These are phyloP conservation scores for Pentalonia nigronervosa DNA, from an alignment of 1,140 invertebrate species.

Conservation along the genomic window DNA sequence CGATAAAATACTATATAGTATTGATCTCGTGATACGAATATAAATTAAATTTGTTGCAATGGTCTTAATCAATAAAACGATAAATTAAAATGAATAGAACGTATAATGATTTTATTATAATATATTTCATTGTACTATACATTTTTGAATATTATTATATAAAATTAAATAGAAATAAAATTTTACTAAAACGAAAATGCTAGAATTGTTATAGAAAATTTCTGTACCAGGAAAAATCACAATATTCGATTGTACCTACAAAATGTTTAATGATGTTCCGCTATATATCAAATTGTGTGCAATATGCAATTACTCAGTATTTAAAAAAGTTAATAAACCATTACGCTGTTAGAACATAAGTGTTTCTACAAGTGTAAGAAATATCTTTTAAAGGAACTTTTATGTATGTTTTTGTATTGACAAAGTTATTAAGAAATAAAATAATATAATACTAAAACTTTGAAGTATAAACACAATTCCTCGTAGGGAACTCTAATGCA, in stretches of 20 bases:
- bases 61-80: background rate
- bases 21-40: background rate
- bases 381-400: too few species aligned
- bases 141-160: background rate
- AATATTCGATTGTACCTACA: background rate
- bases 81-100: background rate
- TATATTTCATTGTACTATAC: background rate
- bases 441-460: background rate
- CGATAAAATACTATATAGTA: background rate
- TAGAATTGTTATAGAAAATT: background rate
- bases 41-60: background rate
- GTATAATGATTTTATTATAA: background rate
- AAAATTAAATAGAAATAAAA: background rate
- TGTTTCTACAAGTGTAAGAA: too few species aligned
- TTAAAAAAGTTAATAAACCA: background rate
- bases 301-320: background rate
- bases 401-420: too few species aligned
- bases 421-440: background rate
- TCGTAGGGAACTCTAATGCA: background rate
- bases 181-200: background rate
- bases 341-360: too few species aligned
- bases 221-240: background rate
- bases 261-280: background rate
- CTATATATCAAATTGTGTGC: background rate
- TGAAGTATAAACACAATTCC: background rate